These are phyloP conservation scores for Amazona finschi DNA, from an alignment of 2,797 vertebrate species.

Conservation along the genomic window DNA sequence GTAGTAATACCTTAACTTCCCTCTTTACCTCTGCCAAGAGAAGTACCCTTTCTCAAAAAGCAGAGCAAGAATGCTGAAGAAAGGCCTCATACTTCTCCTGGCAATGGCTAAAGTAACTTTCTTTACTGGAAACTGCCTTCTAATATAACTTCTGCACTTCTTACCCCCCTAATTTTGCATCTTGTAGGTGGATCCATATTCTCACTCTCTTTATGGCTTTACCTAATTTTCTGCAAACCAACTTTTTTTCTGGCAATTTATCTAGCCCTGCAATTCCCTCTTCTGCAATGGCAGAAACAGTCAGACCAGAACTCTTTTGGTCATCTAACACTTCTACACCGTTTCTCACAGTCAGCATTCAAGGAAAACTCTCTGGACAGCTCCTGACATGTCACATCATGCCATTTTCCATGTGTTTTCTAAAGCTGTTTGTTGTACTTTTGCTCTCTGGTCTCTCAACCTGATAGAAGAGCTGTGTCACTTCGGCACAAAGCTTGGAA, in stretches of 20 bases:
- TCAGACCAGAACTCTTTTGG: not conserved
- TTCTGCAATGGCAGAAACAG: not conserved
- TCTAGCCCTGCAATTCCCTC: not conserved
- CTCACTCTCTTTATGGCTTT: not conserved
- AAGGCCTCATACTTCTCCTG: not conserved
- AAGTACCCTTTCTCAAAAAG: not conserved
- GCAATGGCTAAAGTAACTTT: not conserved
- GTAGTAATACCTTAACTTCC: not conserved
- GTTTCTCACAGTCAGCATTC: not conserved
- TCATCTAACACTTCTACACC: not conserved
- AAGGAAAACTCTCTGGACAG: constrained; percentile 11
- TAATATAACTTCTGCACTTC: not conserved
- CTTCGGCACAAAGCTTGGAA: not conserved
- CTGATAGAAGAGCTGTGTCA: not conserved
- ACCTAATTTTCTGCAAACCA: not conserved
- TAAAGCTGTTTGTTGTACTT: not conserved
- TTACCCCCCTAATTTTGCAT: not conserved
- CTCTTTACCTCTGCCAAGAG: not conserved
- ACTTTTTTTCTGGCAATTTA: not conserved
- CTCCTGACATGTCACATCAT: not conserved
- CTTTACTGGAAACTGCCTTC: not conserved
- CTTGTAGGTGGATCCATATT: not conserved
- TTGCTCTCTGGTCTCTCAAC: not conserved
- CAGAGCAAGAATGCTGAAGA: not conserved
- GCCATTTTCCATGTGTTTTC: not conserved